Evolutionary conservation across 1,140 invertebrate species (phyloP).

Genomic region (Euwallacea fornicatus): DNA sequence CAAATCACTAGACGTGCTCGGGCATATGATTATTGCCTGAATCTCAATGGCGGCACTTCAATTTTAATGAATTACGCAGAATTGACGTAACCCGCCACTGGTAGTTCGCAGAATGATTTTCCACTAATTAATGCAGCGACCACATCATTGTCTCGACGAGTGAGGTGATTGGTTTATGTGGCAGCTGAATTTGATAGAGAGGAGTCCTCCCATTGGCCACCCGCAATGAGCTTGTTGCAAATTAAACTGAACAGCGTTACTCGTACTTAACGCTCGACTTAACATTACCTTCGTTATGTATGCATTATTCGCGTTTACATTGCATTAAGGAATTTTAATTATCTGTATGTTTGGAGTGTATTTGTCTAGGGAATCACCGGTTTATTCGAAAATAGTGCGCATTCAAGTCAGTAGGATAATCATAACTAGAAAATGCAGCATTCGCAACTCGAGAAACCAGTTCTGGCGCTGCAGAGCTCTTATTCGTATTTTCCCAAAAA

Average conservation of each 20-base stretch:
- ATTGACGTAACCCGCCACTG: constrained; percentile 18
- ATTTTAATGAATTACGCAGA: constrained; percentile 7
- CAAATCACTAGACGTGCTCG: no score
- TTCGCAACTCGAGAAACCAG: no score
- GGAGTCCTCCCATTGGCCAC: constrained; percentile 16
- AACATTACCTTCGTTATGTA: neutral
- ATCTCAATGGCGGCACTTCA: no score
- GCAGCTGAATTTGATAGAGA: constrained; percentile 24
- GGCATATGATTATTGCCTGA: no score
- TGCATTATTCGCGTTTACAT: neutral
- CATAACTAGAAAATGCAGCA: no score
- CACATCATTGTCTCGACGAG: constrained; percentile 12
- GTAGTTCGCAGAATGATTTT: constrained; percentile 21
- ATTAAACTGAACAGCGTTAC: neutral
- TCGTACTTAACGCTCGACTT: no score
- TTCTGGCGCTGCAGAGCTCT: no score
- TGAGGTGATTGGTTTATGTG: constrained; percentile 19
- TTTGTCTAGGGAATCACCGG: no score
- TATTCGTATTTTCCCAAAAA: no score
- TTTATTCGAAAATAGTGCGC: no score
- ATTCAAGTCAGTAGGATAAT: no score
- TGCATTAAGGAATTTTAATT: constrained; percentile 3
- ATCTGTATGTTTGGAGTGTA: neutral
- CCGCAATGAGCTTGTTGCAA: constrained; percentile 11
- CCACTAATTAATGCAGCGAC: constrained; percentile 21